phyloP scores from a whole-genome alignment of 2,888 invertebrate genomes.

The Thyatira batis region DNA sequence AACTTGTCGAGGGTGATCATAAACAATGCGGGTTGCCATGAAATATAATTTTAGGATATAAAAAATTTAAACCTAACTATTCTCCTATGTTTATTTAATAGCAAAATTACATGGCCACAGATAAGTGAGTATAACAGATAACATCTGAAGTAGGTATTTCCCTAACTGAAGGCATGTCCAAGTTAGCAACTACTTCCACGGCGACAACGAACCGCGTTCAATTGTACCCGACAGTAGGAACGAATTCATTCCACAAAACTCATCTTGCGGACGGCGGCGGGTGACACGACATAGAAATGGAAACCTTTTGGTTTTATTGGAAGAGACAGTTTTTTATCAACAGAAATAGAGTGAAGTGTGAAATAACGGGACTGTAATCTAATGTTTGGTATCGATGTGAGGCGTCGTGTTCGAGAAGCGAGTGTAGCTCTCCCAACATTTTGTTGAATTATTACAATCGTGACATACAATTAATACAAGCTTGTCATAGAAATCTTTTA shows the following conservation, averaged over 20 bases:
- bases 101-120: too few species aligned
- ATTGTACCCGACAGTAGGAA: slow-evolving; percentile 57
- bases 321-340: slow-evolving; percentile 35
- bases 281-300: slow-evolving; percentile 51
- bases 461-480: neutral
- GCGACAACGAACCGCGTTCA: slow-evolving; percentile 36
- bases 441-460: too few species aligned
- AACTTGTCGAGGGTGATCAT: too few species aligned
- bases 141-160: neutral
- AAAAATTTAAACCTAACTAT: slow-evolving; percentile 1
- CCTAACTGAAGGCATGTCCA: slow-evolving; percentile 22
- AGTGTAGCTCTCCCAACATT: too few species aligned
- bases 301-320: slow-evolving; percentile 33
- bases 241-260: slow-evolving; percentile 80
- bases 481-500: neutral
- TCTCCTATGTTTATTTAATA: slow-evolving; percentile 1
- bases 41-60: too few species aligned
- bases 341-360: neutral
- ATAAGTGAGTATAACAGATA: too few species aligned
- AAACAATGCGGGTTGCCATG: too few species aligned
- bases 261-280: slow-evolving; percentile 70
- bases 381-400: neutral
- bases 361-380: neutral
- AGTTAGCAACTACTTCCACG: slow-evolving; percentile 33
- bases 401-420: neutral